Conservation (phyloP, 2,888 invertebrate species). For the Athalia cordata region DNA sequence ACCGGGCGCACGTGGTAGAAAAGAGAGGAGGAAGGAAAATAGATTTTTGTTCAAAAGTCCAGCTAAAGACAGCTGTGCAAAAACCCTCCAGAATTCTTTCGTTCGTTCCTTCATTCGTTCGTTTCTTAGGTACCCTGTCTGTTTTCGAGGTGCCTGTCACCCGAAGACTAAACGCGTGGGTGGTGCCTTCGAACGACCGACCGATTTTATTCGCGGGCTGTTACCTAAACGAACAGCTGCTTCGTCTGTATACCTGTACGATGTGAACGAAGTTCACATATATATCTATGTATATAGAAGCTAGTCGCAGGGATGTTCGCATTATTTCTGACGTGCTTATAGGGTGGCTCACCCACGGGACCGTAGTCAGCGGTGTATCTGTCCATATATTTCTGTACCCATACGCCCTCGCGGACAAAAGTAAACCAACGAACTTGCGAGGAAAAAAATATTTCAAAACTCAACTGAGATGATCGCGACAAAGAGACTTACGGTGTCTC, state of each 20-base stretch:
- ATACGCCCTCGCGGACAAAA: constrained; percentile 32
- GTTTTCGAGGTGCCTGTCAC: constrained; percentile 31
- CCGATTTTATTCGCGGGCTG: constrained; percentile 41
- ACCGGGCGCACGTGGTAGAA: constrained; percentile 12
- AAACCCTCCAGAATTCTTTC: constrained; percentile 13
- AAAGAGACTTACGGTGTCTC: background rate
- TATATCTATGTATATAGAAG: background rate
- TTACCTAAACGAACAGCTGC: constrained; percentile 24
- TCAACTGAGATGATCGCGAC: background rate
- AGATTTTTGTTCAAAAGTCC: constrained; percentile 19
- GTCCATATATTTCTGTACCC: background rate
- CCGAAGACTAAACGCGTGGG: constrained; percentile 36
- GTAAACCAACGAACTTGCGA: constrained; percentile 10
- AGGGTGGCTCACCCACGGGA: background rate
- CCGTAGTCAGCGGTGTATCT: background rate
- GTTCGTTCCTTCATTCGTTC: background rate
- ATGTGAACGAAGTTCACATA: background rate
- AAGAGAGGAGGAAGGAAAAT: background rate
- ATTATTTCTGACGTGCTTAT: background rate
- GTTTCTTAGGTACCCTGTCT: constrained; percentile 30
- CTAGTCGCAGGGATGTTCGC: constrained; percentile 4
- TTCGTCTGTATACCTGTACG: background rate
- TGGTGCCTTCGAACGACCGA: constrained; percentile 15
- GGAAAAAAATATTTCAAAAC: background rate
- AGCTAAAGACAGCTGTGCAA: constrained; percentile 32